Evolutionary conservation across 2,113 vertebrate species (phyloP).

Genomic region (Lophochroa leadbeateri): DNA sequence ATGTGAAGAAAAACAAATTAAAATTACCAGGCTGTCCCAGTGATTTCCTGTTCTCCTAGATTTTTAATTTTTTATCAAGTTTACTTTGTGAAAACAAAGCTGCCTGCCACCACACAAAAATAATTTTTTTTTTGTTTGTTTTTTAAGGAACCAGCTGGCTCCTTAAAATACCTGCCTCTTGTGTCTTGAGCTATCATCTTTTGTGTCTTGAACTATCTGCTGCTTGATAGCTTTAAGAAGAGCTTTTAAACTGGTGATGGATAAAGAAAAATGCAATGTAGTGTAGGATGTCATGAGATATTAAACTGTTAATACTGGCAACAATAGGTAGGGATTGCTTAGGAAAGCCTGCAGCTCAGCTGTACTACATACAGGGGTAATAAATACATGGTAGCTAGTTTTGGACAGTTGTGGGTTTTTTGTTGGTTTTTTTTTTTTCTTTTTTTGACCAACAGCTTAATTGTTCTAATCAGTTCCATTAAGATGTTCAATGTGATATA

Average conservation of each 20-base stretch:
- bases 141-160: neutral
- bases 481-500: neutral
- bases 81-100: neutral
- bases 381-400: neutral
- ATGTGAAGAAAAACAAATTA: neutral
- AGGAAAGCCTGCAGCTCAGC: neutral
- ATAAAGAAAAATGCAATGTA: neutral
- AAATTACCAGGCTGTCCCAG: neutral
- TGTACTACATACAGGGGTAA: neutral
- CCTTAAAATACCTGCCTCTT: neutral
- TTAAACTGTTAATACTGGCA: neutral
- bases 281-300: neutral
- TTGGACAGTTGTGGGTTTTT: neutral
- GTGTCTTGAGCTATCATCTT: neutral
- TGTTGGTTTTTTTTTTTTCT: accelerated
- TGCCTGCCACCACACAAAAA: neutral
- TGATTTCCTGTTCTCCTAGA: neutral
- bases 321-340: neutral
- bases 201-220: neutral
- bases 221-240: neutral
- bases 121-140: neutral
- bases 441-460: neutral
- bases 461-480: neutral
- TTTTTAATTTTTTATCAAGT: neutral
- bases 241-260: neutral